Evolutionary conservation across 2,888 invertebrate species (phyloP).

Genomic region (Hecatera dysodea): DNA sequence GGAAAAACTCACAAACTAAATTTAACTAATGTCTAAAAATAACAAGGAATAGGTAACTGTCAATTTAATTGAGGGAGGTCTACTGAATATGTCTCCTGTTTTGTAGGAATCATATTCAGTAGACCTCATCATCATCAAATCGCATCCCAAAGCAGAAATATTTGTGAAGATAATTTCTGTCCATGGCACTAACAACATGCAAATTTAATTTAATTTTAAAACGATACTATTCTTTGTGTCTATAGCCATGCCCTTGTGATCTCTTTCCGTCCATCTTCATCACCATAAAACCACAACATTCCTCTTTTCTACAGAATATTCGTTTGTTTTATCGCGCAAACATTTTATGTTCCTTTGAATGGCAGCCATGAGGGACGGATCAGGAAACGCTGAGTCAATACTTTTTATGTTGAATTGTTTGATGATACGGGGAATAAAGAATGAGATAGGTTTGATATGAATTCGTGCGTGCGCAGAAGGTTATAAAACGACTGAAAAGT

Average conservation of each 20-base stretch:
- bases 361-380: slow-evolving; percentile 11
- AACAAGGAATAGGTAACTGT: too few relatives aligned
- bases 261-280: not conserved
- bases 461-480: not conserved
- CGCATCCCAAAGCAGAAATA: too few relatives aligned
- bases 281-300: slow-evolving; percentile 5
- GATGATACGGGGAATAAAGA: slow-evolving; percentile 6
- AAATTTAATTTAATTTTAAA: too few relatives aligned
- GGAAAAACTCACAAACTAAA: too few relatives aligned
- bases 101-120: too few relatives aligned
- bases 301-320: not conserved
- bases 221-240: too few relatives aligned
- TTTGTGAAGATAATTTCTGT: too few relatives aligned
- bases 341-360: slow-evolving; percentile 19
- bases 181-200: too few relatives aligned
- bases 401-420: slow-evolving; percentile 26
- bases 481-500: not conserved
- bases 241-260: not conserved
- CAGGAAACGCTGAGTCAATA: slow-evolving; percentile 37
- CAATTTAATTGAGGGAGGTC: too few relatives aligned
- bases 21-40: too few relatives aligned
- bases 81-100: too few relatives aligned
- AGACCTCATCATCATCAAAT: too few relatives aligned
- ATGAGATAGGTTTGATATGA: not conserved
- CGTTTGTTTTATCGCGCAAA: slow-evolving; percentile 32